Evolutionary conservation across 2,113 vertebrate genomes (phyloP), one percentile per base, ranked within the genome.

Genomic region (Myotis brandtii): DNA sequence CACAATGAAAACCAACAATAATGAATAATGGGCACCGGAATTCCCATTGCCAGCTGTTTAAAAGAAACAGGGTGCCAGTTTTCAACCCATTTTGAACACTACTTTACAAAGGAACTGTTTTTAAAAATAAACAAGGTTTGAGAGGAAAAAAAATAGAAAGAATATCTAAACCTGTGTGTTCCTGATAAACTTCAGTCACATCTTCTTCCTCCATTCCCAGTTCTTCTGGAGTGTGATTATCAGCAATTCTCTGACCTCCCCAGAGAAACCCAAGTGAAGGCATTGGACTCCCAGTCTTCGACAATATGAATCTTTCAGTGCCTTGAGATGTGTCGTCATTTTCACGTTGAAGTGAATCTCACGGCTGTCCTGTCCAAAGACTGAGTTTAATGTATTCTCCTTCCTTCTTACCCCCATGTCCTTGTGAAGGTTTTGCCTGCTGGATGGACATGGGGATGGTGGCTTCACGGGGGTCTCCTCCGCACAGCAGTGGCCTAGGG

Each of bases 381-480:
- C 99, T 99, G 95, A 99, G 98, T 97, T 99, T 99, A 97, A 99
- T 99, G 97, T 99, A 99, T 95, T 99, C 99, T 77, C 99, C 99
- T 86, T 99, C 99, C 46, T 76, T 50, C 98, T 99, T 99, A 80
- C 99, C 23, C 99, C 99, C 52, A 99, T 98, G 91, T 99, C 91
- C 99, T 99, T 97, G 18, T n/a, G 46, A n/a, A 77, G 48, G 46
- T 32, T 52, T 52, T 52, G 46, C 75, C 75, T 77, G 46, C 75
- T 52, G 30, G 46, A n/a, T 18, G 7, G 43, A 48, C 21, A 0
- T 46, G 4, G 46, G 30, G 46, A 9, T 77, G 75, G 30, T 32
- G 17, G 30, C 75, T 20, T 32, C 43, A 9, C 8, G 1, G 13
- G 37, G 37, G 40, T 76, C 73, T 32, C 25, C 59, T 46, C 46